These are phyloP conservation scores for Blomia tropicalis DNA, from an alignment of 2,888 invertebrate species.

Conservation along the genomic window DNA sequence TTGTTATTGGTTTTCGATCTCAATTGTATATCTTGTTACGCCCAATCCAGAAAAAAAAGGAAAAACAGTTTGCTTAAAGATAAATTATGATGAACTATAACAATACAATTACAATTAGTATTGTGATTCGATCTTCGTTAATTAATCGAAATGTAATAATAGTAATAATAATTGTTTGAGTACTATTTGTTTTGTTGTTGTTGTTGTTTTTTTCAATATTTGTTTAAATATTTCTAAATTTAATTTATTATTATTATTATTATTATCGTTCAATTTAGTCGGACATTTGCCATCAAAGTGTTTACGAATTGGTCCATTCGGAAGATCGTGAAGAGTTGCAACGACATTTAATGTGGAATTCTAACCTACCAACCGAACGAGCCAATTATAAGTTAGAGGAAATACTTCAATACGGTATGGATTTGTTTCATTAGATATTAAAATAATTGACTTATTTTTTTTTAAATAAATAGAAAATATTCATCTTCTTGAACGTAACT, in stretches of 20 bases:
- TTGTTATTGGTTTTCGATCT: no score
- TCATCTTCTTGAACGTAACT: constrained; percentile 80
- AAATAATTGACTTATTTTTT: neutral
- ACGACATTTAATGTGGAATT: constrained; percentile 83
- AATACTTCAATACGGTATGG: constrained; percentile 52
- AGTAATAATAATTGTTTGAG: no score
- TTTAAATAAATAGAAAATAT: constrained; percentile 48
- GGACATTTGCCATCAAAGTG: constrained; percentile 97
- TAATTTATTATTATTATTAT: neutral
- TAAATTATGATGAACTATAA: no score
- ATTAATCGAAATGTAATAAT: no score
- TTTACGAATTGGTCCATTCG: constrained; percentile 95
- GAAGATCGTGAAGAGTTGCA: constrained; percentile 96
- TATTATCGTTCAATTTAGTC: constrained; percentile 49
- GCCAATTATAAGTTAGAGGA: constrained; percentile 66
- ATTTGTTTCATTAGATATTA: neutral
- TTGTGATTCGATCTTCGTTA: no score
- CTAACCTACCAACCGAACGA: constrained; percentile 58
- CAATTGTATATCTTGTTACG: no score
- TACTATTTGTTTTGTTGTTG: no score
- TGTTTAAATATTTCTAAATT: no score
- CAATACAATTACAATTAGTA: no score
- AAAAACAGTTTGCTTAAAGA: no score
- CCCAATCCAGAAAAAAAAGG: no score
- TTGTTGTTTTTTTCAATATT: no score